Evolutionary conservation across 2,797 vertebrate species (phyloP).

Genomic region (Mustela erminea): DNA sequence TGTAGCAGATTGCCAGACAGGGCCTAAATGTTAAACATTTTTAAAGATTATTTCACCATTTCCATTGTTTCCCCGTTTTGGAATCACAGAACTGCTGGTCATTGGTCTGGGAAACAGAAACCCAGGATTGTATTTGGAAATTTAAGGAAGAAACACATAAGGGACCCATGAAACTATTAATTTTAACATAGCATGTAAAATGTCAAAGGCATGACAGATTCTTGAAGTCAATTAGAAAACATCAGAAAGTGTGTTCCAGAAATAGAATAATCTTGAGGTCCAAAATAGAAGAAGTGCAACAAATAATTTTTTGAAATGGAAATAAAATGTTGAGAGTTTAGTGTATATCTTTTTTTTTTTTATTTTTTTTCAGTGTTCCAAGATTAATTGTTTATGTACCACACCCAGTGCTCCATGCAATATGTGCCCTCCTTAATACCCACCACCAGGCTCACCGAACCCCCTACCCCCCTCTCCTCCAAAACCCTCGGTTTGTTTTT

Average conservation of each 20-base stretch:
- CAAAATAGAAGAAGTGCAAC: background rate
- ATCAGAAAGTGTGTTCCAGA: constrained; percentile 60
- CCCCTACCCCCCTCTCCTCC: no score
- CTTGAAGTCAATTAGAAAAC: constrained; percentile 63
- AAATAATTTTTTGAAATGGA: background rate
- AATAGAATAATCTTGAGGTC: background rate
- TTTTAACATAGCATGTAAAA: constrained; percentile 20
- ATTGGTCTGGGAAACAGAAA: constrained; percentile 58
- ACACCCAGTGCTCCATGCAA: no score
- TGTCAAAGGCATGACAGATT: constrained; percentile 43
- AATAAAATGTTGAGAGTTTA: background rate
- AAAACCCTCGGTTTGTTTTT: background rate
- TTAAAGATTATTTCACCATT: constrained; percentile 52
- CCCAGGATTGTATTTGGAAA: constrained; percentile 46
- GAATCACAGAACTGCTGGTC: constrained; percentile 46
- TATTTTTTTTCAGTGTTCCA: no score
- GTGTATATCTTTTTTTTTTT: background rate
- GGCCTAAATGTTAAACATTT: background rate
- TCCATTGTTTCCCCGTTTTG: constrained; percentile 42
- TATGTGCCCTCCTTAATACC: no score
- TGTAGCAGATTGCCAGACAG: background rate
- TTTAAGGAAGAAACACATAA: constrained; percentile 71
- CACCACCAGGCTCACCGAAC: no score
- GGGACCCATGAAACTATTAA: constrained; percentile 51
- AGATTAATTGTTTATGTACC: no score